These are phyloP conservation scores for Catagonus wagneri DNA, from an alignment of 2,113 vertebrate genomes.

Conservation along the genomic window DNA sequence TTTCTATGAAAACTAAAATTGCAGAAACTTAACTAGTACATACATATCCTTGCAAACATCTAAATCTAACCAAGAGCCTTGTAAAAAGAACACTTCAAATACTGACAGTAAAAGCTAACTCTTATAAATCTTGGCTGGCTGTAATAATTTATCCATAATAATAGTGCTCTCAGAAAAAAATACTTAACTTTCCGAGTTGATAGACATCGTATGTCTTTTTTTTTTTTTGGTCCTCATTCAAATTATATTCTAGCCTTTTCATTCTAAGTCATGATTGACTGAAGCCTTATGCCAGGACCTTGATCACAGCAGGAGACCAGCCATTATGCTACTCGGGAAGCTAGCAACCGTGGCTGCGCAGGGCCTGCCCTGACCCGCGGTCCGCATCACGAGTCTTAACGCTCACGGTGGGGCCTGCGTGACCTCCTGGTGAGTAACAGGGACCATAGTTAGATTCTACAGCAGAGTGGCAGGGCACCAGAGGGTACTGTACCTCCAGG, in stretches of 20 bases:
- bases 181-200: background rate
- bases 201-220: background rate
- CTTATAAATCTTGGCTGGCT: background rate
- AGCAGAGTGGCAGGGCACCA: background rate
- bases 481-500: background rate
- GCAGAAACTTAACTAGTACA: constrained; percentile 18
- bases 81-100: constrained; percentile 20
- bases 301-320: background rate
- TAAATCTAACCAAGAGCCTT: constrained; percentile 23
- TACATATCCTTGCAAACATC: background rate
- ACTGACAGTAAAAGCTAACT: background rate
- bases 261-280: background rate
- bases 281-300: background rate
- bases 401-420: background rate
- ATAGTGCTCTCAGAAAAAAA: background rate
- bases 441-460: background rate
- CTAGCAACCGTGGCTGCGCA: background rate
- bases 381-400: background rate
- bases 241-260: constrained; percentile 36
- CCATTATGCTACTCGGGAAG: background rate
- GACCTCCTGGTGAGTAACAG: background rate
- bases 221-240: background rate
- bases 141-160: background rate
- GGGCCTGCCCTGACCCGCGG: background rate
- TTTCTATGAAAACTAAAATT: constrained; percentile 31